Base-by-base conservation (phyloP, 2,888 invertebrate species). In the Spisula solida region DNA sequence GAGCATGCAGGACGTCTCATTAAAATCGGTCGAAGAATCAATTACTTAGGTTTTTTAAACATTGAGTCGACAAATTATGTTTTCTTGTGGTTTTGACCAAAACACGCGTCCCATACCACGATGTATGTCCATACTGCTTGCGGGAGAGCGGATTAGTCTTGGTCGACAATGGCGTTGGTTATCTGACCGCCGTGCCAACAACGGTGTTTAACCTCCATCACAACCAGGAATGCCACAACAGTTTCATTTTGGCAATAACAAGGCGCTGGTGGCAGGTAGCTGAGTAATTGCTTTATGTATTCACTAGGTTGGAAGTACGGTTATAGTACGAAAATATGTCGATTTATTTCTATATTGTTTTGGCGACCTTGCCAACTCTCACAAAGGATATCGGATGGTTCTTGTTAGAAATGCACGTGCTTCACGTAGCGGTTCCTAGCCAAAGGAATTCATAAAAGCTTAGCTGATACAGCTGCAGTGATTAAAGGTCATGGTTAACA, bases 301-400 rank as follows among this genome's bases (percentile, higher is more conserved):
- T 75, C 75, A 75, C 14, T 75, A 34, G 18, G 75, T 75, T 75
- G 25, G 75, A 31, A 25, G 75, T 75, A 75, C 75, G 75, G 31
- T 75, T 34, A 34, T 75, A 34, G 34, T 75, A 75, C 34, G 25
- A 75, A 75, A 75, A 75, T 75, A 16, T 75, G 25, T 75, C 16
- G 75, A 75, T 75, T 75, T 75, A 75, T 75, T 75, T 75, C 75
- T 31, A 75, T 75, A 75, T 75, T 75, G 75, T 75, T 75, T 75
- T 75, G 75, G 75, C 75, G 31, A 75, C 31, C 16, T 75, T 75
- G 75, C 75, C 75, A 75, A 75, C 75, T 34, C 31, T 25, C n/a
- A 31, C n/a, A 75, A 75, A 34, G 29, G 16, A 25, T 75, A 31
- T 34, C 31, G 75, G 16, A 16, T 34, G 75, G 75, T 75, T 75